Conservation (phyloP, 2,113 vertebrate genomes). For the Nycticorax nycticorax region DNA sequence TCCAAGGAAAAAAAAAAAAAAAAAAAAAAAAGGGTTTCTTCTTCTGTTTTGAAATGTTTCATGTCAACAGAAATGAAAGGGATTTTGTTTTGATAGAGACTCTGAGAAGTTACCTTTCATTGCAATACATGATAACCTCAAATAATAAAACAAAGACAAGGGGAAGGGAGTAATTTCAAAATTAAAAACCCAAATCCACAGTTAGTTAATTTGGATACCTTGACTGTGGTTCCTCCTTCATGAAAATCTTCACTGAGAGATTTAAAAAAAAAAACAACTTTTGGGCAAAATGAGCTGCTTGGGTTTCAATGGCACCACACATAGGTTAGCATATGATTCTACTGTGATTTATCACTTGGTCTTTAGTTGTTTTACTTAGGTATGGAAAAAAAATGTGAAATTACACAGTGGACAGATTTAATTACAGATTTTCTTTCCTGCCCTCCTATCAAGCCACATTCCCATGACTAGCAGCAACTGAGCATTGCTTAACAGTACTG, state of each 20-base stretch:
- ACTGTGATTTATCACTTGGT: not conserved
- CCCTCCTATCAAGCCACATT: not conserved
- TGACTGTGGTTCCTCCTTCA: not conserved
- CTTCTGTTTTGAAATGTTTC: slow-evolving; percentile 19
- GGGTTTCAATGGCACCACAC: not conserved
- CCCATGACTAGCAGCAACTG: not conserved
- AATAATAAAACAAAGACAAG: not conserved
- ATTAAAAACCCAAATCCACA: not conserved
- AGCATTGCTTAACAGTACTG: not conserved
- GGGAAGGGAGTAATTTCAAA: not conserved
- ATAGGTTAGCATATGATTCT: not conserved
- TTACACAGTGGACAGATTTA: not conserved
- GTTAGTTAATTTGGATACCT: not conserved
- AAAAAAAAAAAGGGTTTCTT: fast-evolving
- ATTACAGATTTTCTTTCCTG: not conserved
- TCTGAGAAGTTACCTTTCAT: not conserved
- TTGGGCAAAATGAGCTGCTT: not conserved
- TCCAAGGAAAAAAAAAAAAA: not conserved
- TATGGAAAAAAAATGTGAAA: not conserved
- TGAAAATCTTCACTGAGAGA: not conserved
- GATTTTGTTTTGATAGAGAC: not conserved
- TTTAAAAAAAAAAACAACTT: fast-evolving
- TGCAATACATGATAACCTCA: not conserved
- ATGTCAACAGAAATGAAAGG: not conserved
- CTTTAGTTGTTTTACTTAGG: not conserved